Base-by-base conservation (phyloP, 2,113 vertebrate genomes). In the Heterochromis multidens region DNA sequence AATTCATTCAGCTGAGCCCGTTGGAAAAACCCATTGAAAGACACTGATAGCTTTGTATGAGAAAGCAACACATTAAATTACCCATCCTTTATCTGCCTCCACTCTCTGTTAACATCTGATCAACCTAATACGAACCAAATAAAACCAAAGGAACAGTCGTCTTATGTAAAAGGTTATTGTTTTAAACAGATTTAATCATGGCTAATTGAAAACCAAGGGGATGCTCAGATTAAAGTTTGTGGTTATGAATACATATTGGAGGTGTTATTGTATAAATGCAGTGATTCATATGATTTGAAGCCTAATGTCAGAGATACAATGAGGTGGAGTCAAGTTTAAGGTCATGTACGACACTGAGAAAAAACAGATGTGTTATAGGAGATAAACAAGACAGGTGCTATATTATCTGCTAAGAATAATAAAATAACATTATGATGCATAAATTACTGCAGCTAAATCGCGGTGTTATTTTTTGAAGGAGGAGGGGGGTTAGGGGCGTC, bases 1-100 rank as follows among this genome's bases (percentile, higher is more conserved):
- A 94, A 95, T 94, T 95, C 92, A 93, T 95, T 92, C 92, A 87
- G 83, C 90, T 33, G 5, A 83, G 82, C 92, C 88, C 77, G 72
- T 80, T 87, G 86, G 85, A 91, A 91, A 91, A 92, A 83, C 82
- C 88, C 79, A 91, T 93, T 93, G 87, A 94, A 83, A 93, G 62
- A 79, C 83, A 80, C 87, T 85, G 92, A 95, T 93, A 91, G 91
- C 81, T 85, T 91, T 92, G 89, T 88, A 77, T 93, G 87, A 91
- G 88, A 93, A 91, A 74, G 91, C 91, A 91, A 80, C 90, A 79
- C 92, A 88, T 94, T 89, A 93, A 89, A 92, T 90, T 87, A 89
- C 88, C 79, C 90, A 91, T 93, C 89, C 89, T 93, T 94, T 94
- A 95, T 95, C 90, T 88, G 59, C 81, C 87, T 72, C 40, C 65